phyloP scores from a whole-genome alignment of 2,888 invertebrate species.

The Drosophila multiciliata region DNA sequence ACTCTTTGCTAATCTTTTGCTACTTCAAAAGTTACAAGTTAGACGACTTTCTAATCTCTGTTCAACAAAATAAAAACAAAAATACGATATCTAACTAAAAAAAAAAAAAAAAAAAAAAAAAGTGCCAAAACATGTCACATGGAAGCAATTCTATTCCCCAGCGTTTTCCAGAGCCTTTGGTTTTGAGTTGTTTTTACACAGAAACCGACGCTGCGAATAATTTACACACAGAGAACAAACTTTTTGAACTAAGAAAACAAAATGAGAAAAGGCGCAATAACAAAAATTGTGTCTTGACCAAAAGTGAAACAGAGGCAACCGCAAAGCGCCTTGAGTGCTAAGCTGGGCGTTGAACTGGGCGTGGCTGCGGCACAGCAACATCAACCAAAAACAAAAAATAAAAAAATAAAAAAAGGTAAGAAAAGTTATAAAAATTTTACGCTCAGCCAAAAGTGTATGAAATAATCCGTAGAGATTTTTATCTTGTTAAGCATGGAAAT shows the following conservation, averaged over 20 bases:
- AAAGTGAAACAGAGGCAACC: slow-evolving; percentile 67
- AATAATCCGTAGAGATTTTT: slow-evolving; percentile 80
- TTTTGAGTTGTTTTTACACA: slow-evolving; percentile 69
- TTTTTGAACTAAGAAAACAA: slow-evolving; percentile 65
- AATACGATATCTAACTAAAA: slow-evolving; percentile 27
- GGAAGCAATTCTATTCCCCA: slow-evolving; percentile 21
- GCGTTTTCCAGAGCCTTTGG: slow-evolving; percentile 42
- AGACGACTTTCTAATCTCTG: slow-evolving; percentile 75
- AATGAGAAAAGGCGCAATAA: slow-evolving; percentile 31
- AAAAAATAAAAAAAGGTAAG: slow-evolving; percentile 53
- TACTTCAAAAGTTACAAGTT: slow-evolving; percentile 74
- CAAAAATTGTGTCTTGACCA: slow-evolving; percentile 60
- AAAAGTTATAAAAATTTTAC: slow-evolving; percentile 69
- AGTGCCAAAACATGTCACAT: slow-evolving; percentile 79
- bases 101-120: slow-evolving; percentile 42
- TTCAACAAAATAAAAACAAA: slow-evolving; percentile 51
- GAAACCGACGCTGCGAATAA: slow-evolving; percentile 70
- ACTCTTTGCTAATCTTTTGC: slow-evolving; percentile 56
- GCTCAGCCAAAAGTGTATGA: slow-evolving; percentile 67
- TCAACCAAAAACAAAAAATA: not conserved
- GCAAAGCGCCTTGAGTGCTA: slow-evolving; percentile 70
- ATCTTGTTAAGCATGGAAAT: slow-evolving; percentile 78
- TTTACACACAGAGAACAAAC: slow-evolving; percentile 68
- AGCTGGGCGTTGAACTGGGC: slow-evolving; percentile 63
- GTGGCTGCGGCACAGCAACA: slow-evolving; percentile 38